phyloP scores from a whole-genome alignment of 2,888 invertebrate genomes.

The Rhagonycha lutea region DNA sequence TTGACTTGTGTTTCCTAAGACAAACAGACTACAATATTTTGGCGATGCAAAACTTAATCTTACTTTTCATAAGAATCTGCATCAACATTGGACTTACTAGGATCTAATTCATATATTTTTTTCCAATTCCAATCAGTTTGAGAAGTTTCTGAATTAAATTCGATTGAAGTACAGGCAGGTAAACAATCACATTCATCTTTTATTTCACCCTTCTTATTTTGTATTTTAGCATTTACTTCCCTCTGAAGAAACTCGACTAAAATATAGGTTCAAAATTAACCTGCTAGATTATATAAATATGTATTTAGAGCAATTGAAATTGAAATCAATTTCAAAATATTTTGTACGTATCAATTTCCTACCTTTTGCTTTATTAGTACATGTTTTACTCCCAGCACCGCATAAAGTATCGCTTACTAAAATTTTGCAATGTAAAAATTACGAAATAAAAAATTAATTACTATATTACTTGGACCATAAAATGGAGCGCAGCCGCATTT shows the following conservation, averaged over 20 bases:
- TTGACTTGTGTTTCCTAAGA: constrained; percentile 54
- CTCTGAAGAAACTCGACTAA: background rate
- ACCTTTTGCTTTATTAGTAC: background rate
- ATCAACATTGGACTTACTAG: background rate
- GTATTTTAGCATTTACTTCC: background rate
- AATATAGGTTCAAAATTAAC: background rate
- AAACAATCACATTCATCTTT: constrained; percentile 59
- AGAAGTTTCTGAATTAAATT: constrained; percentile 73
- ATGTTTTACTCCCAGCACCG: background rate
- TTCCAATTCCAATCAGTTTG: constrained; percentile 50
- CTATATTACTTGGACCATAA: background rate
- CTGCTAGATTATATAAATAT: too few relatives aligned
- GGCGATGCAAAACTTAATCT: background rate
- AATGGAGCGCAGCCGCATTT: constrained; percentile 2
- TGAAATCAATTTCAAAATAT: too few relatives aligned
- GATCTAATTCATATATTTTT: background rate
- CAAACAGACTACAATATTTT: background rate
- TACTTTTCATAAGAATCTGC: background rate
- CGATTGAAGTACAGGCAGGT: constrained; percentile 71
- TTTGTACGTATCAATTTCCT: too few relatives aligned
- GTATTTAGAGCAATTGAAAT: too few relatives aligned
- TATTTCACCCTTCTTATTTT: background rate
- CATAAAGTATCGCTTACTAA: background rate
- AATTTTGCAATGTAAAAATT: background rate
- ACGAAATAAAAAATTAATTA: background rate